Percentiles rank a stretch among this genome's conserved stretches.
Conservation (phyloP, 2,797 vertebrate species). For the Hirundo rustica region DNA sequence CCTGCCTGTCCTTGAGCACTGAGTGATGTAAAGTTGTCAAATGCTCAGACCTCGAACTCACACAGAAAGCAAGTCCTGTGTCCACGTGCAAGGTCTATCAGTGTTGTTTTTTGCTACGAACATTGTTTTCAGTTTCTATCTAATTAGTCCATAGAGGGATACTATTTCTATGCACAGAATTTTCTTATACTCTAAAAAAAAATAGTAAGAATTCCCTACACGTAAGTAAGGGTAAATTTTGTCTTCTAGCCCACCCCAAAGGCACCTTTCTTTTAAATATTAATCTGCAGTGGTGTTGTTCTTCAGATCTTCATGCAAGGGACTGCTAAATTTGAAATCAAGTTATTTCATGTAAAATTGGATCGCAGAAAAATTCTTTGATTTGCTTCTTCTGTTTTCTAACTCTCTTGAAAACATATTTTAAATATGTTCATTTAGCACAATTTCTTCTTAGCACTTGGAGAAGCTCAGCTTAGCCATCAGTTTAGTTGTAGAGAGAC, state of each 20-base stretch:
- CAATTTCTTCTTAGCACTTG: not conserved
- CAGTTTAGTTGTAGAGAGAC: constrained; percentile 36
- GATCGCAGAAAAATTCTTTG: not conserved
- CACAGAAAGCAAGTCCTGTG: not conserved
- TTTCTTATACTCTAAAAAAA: not conserved
- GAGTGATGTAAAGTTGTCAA: not conserved
- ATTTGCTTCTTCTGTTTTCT: not conserved
- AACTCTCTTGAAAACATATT: not conserved
- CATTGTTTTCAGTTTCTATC: not conserved
- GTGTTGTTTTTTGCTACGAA: not conserved
- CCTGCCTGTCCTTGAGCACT: fast-evolving
- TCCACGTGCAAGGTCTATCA: not conserved
- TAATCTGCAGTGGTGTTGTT: not conserved
- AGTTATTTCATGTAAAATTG: not conserved
- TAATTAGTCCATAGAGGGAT: not conserved
- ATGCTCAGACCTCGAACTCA: not conserved
- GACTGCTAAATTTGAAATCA: not conserved
- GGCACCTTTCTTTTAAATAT: not conserved
- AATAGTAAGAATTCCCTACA: not conserved
- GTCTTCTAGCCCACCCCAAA: not conserved
- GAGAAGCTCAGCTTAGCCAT: constrained; percentile 28
- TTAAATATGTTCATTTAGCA: not conserved
- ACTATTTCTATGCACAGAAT: not conserved
- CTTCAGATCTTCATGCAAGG: not conserved
- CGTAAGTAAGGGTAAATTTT: not conserved